Evolutionary conservation across 2,113 vertebrate species (phyloP).

Genomic region (Zosterops borbonicus): DNA sequence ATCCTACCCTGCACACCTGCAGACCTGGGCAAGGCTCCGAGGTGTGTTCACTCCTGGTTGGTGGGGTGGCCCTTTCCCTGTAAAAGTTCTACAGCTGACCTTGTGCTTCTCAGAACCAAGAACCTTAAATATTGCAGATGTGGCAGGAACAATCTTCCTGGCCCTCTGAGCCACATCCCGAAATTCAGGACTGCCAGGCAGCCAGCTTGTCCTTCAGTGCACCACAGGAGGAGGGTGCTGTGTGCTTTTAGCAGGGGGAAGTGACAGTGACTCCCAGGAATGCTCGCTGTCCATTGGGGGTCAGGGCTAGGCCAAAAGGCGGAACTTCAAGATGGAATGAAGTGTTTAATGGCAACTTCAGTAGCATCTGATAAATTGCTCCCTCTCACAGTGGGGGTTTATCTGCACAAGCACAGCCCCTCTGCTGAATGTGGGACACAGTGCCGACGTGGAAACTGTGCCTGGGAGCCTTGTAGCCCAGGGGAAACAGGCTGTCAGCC

Average conservation of each 20-base stretch:
- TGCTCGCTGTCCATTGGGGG: background rate
- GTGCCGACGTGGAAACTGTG: background rate
- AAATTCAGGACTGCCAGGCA: background rate
- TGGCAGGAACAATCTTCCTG: background rate
- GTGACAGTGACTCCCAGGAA: slow-evolving; percentile 19
- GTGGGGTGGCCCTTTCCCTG: background rate
- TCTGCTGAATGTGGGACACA: background rate
- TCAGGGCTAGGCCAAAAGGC: background rate
- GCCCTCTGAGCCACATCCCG: background rate
- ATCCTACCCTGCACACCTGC: accelerated
- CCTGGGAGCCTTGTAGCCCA: background rate
- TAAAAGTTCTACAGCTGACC: background rate
- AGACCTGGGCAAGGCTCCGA: accelerated
- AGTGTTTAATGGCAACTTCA: background rate
- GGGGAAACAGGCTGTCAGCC: background rate
- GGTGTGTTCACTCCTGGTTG: background rate
- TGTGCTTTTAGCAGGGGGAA: background rate
- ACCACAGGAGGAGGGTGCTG: background rate
- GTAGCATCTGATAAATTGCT: background rate
- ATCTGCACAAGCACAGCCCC: background rate
- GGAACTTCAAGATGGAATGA: background rate
- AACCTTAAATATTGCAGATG: background rate
- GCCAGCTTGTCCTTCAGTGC: background rate
- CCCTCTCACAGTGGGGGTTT: background rate
- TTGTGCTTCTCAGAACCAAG: background rate